Evolutionary conservation across 2,888 invertebrate species (phyloP).

Genomic region (Chesias legatella): DNA sequence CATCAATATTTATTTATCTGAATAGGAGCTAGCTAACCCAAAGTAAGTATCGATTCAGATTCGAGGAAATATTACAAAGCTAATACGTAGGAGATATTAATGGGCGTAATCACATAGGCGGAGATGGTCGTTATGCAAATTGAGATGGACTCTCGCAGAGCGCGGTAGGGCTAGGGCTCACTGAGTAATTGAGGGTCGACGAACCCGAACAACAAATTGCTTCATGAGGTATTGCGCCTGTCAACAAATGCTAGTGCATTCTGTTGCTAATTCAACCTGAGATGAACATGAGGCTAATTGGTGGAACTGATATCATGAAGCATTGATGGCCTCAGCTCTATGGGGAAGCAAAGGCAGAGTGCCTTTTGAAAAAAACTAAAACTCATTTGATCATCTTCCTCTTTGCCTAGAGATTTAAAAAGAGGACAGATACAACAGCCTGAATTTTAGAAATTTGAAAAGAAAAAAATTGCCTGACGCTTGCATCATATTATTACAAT

Average conservation of each 20-base stretch:
- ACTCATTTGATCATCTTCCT: too few species aligned
- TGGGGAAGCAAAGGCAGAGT: too few species aligned
- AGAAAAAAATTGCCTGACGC: too few species aligned
- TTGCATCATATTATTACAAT: too few species aligned
- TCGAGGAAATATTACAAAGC: slow-evolving; percentile 41
- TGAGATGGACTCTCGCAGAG: slow-evolving; percentile 44
- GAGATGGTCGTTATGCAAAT: slow-evolving; percentile 61
- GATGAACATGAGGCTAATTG: slow-evolving; percentile 8
- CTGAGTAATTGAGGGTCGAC: slow-evolving; percentile 61
- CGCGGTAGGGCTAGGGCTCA: slow-evolving; percentile 55
- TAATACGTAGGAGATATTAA: slow-evolving; percentile 58
- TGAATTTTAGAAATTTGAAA: too few species aligned
- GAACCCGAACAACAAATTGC: slow-evolving; percentile 53
- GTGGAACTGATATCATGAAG: too few species aligned
- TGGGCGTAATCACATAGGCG: slow-evolving; percentile 48
- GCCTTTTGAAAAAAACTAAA: too few species aligned
- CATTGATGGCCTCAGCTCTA: too few species aligned
- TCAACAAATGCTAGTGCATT: slow-evolving; percentile 36
- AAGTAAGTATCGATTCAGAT: slow-evolving; percentile 33
- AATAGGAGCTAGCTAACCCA: background rate
- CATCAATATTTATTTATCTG: too few species aligned
- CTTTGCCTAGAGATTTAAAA: too few species aligned
- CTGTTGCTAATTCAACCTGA: slow-evolving; percentile 17
- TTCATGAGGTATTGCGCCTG: slow-evolving; percentile 46
- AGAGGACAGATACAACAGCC: too few species aligned